Evolutionary conservation across 2,113 vertebrate genomes (phyloP).

Genomic region (Ictidomys tridecemlineatus): DNA sequence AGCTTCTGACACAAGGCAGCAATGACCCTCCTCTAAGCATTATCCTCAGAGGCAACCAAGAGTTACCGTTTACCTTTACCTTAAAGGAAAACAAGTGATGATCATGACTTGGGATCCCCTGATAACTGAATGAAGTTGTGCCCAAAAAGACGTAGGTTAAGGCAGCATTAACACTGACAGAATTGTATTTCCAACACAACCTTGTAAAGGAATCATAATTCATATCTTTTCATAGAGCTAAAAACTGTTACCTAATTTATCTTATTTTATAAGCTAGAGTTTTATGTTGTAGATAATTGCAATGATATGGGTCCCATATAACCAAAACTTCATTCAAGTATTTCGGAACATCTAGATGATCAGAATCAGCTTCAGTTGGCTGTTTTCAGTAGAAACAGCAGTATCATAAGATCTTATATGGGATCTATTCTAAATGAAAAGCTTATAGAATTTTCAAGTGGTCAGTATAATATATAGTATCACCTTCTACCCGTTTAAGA

Average conservation of each 20-base stretch:
- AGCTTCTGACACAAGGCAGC: background rate
- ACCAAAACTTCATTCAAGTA: background rate
- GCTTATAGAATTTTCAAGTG: background rate
- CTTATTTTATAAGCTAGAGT: background rate
- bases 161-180: background rate
- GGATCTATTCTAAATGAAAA: background rate
- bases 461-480: background rate
- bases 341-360: background rate
- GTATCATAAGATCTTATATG: background rate
- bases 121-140: background rate
- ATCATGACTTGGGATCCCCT: background rate
- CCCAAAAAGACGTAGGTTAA: background rate
- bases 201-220: background rate
- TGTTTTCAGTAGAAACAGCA: background rate
- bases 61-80: background rate
- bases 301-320: background rate
- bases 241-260: background rate
- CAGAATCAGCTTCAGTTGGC: background rate
- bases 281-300: slow-evolving; percentile 3
- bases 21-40: background rate
- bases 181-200: background rate
- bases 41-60: background rate
- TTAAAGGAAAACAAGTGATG: background rate
- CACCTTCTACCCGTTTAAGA: background rate
- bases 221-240: background rate